Conservation (phyloP, 2,113 vertebrate species). For the Brachyistius frenatus region DNA sequence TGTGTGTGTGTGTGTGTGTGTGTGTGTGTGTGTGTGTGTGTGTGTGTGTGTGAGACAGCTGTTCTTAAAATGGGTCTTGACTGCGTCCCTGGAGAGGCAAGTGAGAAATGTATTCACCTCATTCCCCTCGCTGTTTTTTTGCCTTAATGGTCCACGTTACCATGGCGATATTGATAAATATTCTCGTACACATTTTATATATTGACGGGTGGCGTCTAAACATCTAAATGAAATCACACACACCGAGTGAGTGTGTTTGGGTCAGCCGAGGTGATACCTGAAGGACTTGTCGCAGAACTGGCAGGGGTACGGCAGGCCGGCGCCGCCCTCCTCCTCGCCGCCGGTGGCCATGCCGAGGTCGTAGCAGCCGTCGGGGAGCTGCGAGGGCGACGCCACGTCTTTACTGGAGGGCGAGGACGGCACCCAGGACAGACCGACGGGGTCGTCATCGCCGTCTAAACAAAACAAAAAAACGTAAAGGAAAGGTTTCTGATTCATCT, state of each 20-base stretch:
- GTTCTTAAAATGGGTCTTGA: conserved; percentile 68
- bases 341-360: conserved; percentile 95
- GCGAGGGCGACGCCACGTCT: conserved; percentile 98
- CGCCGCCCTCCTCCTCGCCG: conserved; percentile 96
- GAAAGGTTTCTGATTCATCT: background rate
- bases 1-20: conserved; percentile 28
- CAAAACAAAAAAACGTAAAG: conserved; percentile 13
- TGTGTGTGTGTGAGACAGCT: conserved; percentile 57
- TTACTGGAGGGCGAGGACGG: conserved; percentile 99
- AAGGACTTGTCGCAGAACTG: conserved; percentile 99
- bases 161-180: conserved; percentile 50
- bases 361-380: conserved; percentile 97
- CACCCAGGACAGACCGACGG: conserved; percentile 96
- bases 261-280: conserved; percentile 77
- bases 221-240: background rate
- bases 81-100: conserved; percentile 38
- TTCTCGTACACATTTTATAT: conserved; percentile 24
- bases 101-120: conserved; percentile 71
- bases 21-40: too few relatives aligned
- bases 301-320: conserved; percentile 97
- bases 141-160: conserved; percentile 46
- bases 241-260: background rate
- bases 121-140: conserved; percentile 48
- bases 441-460: conserved; percentile 98
- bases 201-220: conserved; percentile 36